Conservation (phyloP, 2,113 vertebrate genomes). For the Corydoras sp. region DNA sequence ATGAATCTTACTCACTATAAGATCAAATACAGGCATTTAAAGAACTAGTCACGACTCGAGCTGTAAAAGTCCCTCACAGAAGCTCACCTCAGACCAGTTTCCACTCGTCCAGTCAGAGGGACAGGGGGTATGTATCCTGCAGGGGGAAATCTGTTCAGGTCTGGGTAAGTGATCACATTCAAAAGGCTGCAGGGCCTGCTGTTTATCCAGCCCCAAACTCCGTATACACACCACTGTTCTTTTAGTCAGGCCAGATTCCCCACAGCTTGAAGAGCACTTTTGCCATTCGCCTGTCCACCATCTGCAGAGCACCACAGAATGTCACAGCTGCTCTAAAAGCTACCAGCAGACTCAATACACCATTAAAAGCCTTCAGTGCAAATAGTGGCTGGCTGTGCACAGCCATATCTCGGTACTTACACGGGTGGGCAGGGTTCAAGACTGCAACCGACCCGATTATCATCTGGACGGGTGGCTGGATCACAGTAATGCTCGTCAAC, state of each 20-base stretch:
- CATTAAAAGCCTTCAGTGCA: constrained; percentile 1
- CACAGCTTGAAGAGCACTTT: constrained; percentile 77
- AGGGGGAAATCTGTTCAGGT: constrained; percentile 62
- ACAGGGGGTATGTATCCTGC: constrained; percentile 72
- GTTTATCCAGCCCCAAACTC: constrained; percentile 77
- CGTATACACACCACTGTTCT: constrained; percentile 81
- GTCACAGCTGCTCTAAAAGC: constrained; percentile 1
- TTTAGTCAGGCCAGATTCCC: constrained; percentile 62
- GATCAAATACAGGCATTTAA: background rate
- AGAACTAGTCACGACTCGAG: background rate
- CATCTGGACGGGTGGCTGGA: constrained; percentile 66
- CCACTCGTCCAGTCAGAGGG: constrained; percentile 77
- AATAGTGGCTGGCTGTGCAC: background rate
- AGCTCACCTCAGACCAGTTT: constrained; percentile 83
- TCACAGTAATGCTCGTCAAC: constrained; percentile 81
- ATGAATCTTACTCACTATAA: too few species aligned
- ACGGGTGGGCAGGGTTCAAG: constrained; percentile 80
- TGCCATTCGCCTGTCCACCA: constrained; percentile 94
- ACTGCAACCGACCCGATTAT: constrained; percentile 72
- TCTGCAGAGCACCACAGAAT: constrained; percentile 56
- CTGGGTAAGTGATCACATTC: constrained; percentile 72
- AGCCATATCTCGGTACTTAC: constrained; percentile 52
- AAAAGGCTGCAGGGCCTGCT: constrained; percentile 65
- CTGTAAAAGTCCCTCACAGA: background rate
- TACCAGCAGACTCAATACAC: background rate